Percentiles rank a stretch among this genome's conserved stretches.
These are phyloP conservation scores for Apodemia hepburni DNA, from an alignment of 2,888 invertebrate species.

Conservation along the genomic window DNA sequence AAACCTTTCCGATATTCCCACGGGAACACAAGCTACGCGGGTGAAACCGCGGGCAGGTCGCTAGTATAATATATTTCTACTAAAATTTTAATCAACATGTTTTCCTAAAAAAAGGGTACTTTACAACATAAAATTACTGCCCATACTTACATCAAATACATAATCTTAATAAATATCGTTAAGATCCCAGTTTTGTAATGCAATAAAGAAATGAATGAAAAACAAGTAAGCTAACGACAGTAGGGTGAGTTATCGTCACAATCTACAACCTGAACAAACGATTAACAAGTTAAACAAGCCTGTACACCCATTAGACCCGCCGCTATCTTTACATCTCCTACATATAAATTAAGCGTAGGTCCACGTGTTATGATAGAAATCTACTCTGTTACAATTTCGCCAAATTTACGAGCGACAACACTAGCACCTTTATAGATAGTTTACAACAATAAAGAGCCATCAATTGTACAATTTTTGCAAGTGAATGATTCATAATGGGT, in stretches of 20 bases:
- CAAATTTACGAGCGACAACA: conserved; percentile 47
- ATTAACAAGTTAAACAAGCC: conserved; percentile 74
- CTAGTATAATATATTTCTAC: no score
- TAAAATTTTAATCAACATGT: no score
- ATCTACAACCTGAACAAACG: conserved; percentile 62
- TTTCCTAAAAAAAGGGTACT: no score
- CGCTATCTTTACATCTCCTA: conserved; percentile 40
- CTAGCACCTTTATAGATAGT: conserved; percentile 34
- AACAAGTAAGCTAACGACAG: conserved; percentile 34
- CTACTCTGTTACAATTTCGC: conserved; percentile 37
- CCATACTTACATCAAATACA: no score
- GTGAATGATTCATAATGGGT: conserved; percentile 52
- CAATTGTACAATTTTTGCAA: conserved; percentile 65
- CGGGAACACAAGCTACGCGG: no score
- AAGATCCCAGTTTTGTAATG: background rate
- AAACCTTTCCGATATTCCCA: no score
- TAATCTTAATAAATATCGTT: background rate
- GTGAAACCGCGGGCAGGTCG: no score
- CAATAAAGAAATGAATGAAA: conserved; percentile 15
- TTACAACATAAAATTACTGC: no score
- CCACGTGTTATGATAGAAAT: conserved; percentile 59
- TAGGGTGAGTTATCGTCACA: conserved; percentile 51
- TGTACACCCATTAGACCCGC: conserved; percentile 45
- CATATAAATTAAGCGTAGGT: conserved; percentile 43
- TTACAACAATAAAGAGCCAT: conserved; percentile 61